phyloP scores from a whole-genome alignment of 2,797 vertebrate species.

The Caiman crocodilus region DNA sequence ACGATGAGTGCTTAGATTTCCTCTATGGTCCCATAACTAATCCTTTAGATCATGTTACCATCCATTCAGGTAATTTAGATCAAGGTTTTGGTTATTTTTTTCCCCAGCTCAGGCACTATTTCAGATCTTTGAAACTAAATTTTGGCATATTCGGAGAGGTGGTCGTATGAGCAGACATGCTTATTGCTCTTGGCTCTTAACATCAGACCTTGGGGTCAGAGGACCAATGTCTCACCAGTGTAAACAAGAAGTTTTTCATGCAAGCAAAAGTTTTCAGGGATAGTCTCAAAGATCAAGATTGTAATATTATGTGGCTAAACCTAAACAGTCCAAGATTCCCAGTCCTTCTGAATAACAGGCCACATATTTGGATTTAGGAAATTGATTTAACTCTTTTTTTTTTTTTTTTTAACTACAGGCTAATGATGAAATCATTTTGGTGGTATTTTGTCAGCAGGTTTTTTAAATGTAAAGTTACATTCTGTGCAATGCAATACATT shows the following conservation, averaged over 20 bases:
- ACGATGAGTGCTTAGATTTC: background rate
- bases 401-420: background rate
- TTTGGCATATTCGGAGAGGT: background rate
- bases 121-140: too few relatives aligned
- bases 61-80: background rate
- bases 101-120: too few relatives aligned
- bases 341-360: background rate
- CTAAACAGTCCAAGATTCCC: background rate
- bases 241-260: background rate
- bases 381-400: background rate
- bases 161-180: background rate
- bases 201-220: background rate
- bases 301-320: background rate
- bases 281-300: background rate
- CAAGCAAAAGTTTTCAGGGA: background rate
- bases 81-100: background rate
- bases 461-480: background rate
- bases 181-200: background rate
- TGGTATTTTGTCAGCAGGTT: rapidly evolving
- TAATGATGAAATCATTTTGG: background rate
- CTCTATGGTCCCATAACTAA: background rate
- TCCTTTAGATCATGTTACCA: background rate
- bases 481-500: background rate
- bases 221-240: background rate
- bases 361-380: background rate